phyloP scores from a whole-genome alignment of 2,797 vertebrate species.

The Malacoraja senta region DNA sequence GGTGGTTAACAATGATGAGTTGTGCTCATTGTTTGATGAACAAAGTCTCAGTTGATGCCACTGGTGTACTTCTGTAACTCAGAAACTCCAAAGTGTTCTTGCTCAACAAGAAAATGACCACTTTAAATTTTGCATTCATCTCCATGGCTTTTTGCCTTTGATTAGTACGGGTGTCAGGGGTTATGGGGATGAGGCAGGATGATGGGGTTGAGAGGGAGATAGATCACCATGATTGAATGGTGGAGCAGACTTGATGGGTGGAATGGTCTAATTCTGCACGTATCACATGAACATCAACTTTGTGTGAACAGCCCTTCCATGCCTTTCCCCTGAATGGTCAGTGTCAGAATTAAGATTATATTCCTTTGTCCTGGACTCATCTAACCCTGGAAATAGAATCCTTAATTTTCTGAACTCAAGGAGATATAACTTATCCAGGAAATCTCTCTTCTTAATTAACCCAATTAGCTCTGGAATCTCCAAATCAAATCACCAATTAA shows the following conservation, averaged over 20 bases:
- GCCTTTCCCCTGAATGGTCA: not conserved
- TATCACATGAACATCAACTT: not conserved
- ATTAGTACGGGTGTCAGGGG: too few relatives aligned
- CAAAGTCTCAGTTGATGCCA: not conserved
- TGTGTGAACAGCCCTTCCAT: not conserved
- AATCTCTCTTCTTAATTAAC: not conserved
- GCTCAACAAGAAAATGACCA: not conserved
- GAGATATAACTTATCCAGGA: not conserved
- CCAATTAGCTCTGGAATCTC: not conserved
- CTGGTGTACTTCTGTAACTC: not conserved
- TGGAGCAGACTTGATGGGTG: too few relatives aligned
- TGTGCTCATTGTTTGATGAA: not conserved
- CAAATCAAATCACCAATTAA: too few relatives aligned
- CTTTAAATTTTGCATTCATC: too few relatives aligned
- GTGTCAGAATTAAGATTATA: not conserved
- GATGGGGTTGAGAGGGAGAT: too few relatives aligned
- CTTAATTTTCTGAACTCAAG: not conserved
- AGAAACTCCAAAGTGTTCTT: too few relatives aligned
- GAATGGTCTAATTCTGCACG: too few relatives aligned
- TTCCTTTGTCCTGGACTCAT: not conserved
- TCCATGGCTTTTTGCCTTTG: too few relatives aligned
- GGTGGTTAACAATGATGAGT: too few relatives aligned
- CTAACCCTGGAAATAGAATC: not conserved
- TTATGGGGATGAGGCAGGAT: too few relatives aligned
- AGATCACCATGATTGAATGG: too few relatives aligned